A percentile compares a stretch with the other conserved stretches of the same genome.
phyloP scores from a whole-genome alignment of 2,888 invertebrate genomes.

The Acleris laterana region DNA sequence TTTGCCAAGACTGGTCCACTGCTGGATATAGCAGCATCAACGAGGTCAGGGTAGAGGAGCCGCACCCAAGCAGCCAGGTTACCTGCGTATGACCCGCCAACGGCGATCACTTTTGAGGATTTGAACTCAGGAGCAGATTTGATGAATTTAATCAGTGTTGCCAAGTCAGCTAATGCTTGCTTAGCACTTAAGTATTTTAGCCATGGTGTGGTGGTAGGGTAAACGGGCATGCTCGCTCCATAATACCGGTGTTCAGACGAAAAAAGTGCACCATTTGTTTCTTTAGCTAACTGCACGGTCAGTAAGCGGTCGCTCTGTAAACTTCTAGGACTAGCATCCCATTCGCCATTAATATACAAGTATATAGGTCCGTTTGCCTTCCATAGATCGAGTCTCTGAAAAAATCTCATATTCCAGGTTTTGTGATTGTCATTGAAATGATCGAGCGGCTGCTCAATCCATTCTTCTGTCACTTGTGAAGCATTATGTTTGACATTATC shows the following conservation, averaged over 20 bases:
- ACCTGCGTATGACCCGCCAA: constrained; percentile 74
- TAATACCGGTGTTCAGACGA: constrained; percentile 73
- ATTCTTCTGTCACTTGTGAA: constrained; percentile 48
- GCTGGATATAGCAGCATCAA: constrained; percentile 71
- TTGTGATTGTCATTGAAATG: constrained; percentile 63
- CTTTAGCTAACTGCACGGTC: constrained; percentile 65
- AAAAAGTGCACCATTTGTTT: constrained; percentile 72
- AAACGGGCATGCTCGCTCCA: constrained; percentile 67
- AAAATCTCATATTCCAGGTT: constrained; percentile 71
- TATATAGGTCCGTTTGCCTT: constrained; percentile 63
- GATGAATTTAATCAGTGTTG: constrained; percentile 55
- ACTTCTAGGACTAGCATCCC: constrained; percentile 54
- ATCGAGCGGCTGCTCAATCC: constrained; percentile 68
- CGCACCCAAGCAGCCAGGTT: constrained; percentile 76
- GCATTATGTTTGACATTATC: constrained; percentile 34
- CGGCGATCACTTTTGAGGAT: constrained; percentile 66
- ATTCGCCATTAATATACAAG: constrained; percentile 68
- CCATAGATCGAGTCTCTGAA: constrained; percentile 63
- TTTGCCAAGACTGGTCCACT: constrained; percentile 75
- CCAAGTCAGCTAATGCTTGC: constrained; percentile 72
- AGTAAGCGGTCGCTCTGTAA: constrained; percentile 59
- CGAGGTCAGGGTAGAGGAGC: constrained; percentile 64
- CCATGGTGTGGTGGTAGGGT: constrained; percentile 54
- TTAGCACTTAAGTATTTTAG: constrained; percentile 64
- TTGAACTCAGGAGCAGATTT: constrained; percentile 53